Percentiles rank a stretch among this genome's conserved stretches.
Evolutionary conservation across 2,888 invertebrate genomes (phyloP).

Genomic region (Syritta pipiens): DNA sequence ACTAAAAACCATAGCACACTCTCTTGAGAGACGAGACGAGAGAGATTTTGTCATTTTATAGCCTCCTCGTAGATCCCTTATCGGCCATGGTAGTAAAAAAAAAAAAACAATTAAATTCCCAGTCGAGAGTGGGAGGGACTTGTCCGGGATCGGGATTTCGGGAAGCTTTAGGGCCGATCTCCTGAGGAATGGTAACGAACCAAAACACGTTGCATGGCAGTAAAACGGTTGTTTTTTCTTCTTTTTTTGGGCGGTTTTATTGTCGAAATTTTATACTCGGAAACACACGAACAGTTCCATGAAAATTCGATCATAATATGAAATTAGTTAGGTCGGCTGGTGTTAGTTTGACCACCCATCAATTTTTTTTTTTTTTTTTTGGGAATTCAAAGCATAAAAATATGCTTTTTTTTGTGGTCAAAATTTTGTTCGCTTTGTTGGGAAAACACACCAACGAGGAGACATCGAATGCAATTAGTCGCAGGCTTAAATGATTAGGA

Average conservation of each 20-base stretch:
- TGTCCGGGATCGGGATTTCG: no score
- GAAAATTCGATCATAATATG: conserved; percentile 44
- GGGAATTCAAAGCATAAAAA: conserved; percentile 57
- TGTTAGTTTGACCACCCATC: conserved; percentile 63
- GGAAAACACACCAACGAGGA: background rate
- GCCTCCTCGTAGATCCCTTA: conserved; percentile 28
- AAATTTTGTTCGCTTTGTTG: background rate
- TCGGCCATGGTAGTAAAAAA: conserved; percentile 55
- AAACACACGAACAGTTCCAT: conserved; percentile 38
- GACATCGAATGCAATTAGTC: conserved; percentile 10
- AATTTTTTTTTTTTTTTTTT: no score
- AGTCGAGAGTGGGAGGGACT: conserved; percentile 42
- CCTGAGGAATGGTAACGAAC: conserved; percentile 48
- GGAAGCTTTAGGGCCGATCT: conserved; percentile 26
- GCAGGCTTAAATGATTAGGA: background rate
- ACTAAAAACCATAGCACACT: conserved; percentile 57
- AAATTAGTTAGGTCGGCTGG: conserved; percentile 42
- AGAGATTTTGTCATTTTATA: conserved; percentile 57
- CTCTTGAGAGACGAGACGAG: background rate
- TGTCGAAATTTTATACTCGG: conserved; percentile 56
- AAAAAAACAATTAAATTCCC: conserved; percentile 48
- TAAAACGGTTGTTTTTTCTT: conserved; percentile 38
- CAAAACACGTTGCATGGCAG: conserved; percentile 56
- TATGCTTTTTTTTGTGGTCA: conserved; percentile 23
- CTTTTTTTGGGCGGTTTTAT: conserved; percentile 37